These are phyloP conservation scores for Leptodactylus fuscus DNA, from an alignment of 2,113 vertebrate species.

Conservation along the genomic window DNA sequence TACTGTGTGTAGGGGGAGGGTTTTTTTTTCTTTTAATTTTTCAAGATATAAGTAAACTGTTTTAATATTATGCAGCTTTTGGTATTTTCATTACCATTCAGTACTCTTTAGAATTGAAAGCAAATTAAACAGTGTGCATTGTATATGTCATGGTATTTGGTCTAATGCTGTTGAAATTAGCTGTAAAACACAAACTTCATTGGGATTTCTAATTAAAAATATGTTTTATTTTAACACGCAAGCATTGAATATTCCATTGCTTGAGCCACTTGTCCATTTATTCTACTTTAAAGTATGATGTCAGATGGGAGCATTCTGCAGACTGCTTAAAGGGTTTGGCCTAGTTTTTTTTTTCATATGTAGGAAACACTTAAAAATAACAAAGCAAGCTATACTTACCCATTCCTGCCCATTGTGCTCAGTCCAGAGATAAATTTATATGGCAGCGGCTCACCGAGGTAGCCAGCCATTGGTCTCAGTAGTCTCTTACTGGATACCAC, in stretches of 20 bases:
- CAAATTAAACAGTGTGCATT: constrained; percentile 47
- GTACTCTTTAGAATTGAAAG: constrained; percentile 31
- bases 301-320: background rate
- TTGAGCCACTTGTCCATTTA: background rate
- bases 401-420: too few species aligned
- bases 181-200: constrained; percentile 32
- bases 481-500: too few species aligned
- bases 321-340: too few species aligned
- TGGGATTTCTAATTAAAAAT: background rate
- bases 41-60: background rate
- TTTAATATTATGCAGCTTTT: constrained; percentile 46
- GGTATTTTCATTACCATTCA: constrained; percentile 42
- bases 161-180: constrained; percentile 35
- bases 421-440: too few species aligned
- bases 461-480: too few species aligned
- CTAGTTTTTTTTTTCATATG: too few species aligned
- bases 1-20: background rate
- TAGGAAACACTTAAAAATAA: too few species aligned
- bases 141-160: constrained; percentile 54
- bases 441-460: too few species aligned
- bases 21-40: background rate
- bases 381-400: too few species aligned
- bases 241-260: background rate
- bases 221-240: background rate
- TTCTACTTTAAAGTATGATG: background rate